Conservation (phyloP, 1,140 invertebrate species). For the Dendroctonus ponderosae region DNA sequence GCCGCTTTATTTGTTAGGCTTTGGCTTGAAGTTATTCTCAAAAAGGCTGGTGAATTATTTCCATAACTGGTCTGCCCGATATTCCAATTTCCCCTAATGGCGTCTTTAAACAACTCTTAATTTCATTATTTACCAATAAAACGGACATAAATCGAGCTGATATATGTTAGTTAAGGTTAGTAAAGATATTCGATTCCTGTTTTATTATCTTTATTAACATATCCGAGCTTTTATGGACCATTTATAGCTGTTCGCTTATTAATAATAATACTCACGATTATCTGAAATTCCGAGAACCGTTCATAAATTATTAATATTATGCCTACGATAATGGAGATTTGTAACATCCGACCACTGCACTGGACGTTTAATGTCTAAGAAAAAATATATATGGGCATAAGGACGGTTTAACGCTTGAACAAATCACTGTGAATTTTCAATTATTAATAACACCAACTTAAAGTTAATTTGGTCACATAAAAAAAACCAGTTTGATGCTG, state of each 20-base stretch:
- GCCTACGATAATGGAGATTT: slow-evolving; percentile 22
- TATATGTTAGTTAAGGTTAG: slow-evolving; percentile 7
- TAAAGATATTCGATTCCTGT: slow-evolving; percentile 5
- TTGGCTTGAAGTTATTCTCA: too few relatives aligned
- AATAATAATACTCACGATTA: slow-evolving; percentile 26
- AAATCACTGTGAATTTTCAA: too few relatives aligned
- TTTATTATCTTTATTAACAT: slow-evolving; percentile 20
- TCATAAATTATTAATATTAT: slow-evolving; percentile 27
- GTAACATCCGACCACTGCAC: slow-evolving; percentile 16
- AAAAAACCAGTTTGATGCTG: too few relatives aligned
- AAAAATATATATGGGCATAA: too few relatives aligned
- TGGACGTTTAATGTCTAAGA: too few relatives aligned
- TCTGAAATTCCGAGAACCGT: slow-evolving; percentile 20
- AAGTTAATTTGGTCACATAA: too few relatives aligned
- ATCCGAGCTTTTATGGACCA: slow-evolving; percentile 23
- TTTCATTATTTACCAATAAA: slow-evolving; percentile 11
- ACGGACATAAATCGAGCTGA: background rate
- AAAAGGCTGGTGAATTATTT: too few relatives aligned
- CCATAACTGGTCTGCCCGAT: too few relatives aligned
- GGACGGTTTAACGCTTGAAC: too few relatives aligned
- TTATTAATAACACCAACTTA: too few relatives aligned
- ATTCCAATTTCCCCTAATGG: slow-evolving; percentile 5
- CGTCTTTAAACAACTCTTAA: slow-evolving; percentile 3
- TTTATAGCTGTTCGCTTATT: slow-evolving; percentile 29
- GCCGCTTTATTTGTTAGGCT: too few relatives aligned